These are phyloP conservation scores for Lymantria dispar DNA, from an alignment of 2,888 invertebrate genomes.

Conservation along the genomic window DNA sequence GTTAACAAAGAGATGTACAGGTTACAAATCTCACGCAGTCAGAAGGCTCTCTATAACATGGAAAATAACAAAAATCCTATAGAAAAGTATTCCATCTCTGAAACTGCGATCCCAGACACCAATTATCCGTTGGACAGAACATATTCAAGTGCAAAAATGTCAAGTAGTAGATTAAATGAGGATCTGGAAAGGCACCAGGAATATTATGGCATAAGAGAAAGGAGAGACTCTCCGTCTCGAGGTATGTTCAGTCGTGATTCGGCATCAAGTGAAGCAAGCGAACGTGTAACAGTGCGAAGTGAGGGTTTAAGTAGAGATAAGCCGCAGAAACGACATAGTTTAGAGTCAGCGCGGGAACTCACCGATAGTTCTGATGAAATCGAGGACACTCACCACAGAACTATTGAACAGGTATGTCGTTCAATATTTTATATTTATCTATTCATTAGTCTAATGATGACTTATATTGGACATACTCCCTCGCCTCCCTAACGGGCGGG, in stretches of 20 bases:
- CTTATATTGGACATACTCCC: no score
- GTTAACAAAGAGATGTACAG: conserved; percentile 80
- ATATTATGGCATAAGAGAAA: conserved; percentile 58
- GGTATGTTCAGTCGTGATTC: conserved; percentile 59
- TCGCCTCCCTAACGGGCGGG: no score
- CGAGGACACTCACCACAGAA: conserved; percentile 82
- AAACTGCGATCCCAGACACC: conserved; percentile 65
- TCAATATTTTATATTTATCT: background rate
- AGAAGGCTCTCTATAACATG: conserved; percentile 75
- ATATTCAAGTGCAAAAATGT: conserved; percentile 73
- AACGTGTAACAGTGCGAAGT: conserved; percentile 58
- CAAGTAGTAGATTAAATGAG: conserved; percentile 71
- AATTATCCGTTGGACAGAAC: conserved; percentile 75
- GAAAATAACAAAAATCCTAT: conserved; percentile 70
- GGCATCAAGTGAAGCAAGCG: conserved; percentile 66
- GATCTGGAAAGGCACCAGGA: conserved; percentile 72
- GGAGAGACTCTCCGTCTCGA: conserved; percentile 63
- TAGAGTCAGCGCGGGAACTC: conserved; percentile 87
- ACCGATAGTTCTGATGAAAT: conserved; percentile 88
- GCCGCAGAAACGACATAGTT: conserved; percentile 84
- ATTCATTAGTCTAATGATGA: background rate
- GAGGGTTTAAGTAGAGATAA: conserved; percentile 61
- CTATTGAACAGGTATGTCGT: conserved; percentile 82
- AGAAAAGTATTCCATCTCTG: conserved; percentile 64
- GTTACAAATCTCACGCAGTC: conserved; percentile 76